Percentiles rank a stretch among this genome's conserved stretches.
phyloP scores from a whole-genome alignment of 2,797 vertebrate genomes.

The Dipus sagitta region DNA sequence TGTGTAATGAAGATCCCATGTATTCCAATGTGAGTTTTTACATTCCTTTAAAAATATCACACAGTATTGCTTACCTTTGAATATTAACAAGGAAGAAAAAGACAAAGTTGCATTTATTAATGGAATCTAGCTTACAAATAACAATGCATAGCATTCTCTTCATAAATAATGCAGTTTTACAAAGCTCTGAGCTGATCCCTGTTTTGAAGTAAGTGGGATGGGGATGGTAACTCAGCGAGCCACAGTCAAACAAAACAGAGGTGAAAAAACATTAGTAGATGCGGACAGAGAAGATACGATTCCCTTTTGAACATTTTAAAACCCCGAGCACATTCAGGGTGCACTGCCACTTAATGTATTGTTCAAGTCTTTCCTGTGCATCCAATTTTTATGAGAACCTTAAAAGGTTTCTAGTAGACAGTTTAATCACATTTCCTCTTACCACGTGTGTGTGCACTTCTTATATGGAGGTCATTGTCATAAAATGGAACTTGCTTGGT shows the following conservation, averaged over 20 bases:
- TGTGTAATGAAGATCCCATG: background rate
- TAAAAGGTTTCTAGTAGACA: constrained; percentile 81
- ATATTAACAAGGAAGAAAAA: constrained; percentile 53
- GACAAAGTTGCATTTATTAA: constrained; percentile 23
- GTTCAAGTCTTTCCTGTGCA: constrained; percentile 80
- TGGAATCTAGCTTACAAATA: constrained; percentile 23
- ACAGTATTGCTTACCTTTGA: background rate
- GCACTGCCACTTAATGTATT: constrained; percentile 76
- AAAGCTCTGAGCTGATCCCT: background rate
- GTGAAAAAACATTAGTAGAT: constrained; percentile 57
- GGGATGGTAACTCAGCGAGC: background rate
- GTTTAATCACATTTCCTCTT: constrained; percentile 80
- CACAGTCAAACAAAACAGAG: constrained; percentile 33
- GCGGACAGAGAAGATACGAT: constrained; percentile 63
- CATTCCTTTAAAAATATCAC: background rate
- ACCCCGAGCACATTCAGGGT: constrained; percentile 72
- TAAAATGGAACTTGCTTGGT: constrained; percentile 55
- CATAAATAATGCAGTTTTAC: constrained; percentile 39
- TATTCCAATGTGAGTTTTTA: background rate
- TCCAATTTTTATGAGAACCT: constrained; percentile 83
- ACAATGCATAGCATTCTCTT: constrained; percentile 27
- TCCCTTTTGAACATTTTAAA: constrained; percentile 79
- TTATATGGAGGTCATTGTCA: constrained; percentile 71
- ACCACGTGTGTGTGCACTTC: constrained; percentile 49
- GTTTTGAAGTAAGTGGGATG: constrained; percentile 3